Evolutionary conservation across 2,113 vertebrate species (phyloP).

Genomic region (Dicaeum eximium): DNA sequence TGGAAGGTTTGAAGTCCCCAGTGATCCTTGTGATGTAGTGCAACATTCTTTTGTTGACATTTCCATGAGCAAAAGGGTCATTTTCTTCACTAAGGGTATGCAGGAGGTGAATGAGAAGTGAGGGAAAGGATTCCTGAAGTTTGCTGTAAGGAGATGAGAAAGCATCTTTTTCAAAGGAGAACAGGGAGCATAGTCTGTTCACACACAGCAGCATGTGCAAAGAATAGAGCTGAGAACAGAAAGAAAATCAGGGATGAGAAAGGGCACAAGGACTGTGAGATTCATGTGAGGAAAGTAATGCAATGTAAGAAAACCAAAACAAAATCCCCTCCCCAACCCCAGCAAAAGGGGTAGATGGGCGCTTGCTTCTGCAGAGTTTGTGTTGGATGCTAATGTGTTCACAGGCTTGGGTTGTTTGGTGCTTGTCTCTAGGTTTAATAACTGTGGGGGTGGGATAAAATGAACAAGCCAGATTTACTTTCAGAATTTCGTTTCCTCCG

Average conservation of each 20-base stretch:
- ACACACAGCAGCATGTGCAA: neutral
- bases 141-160: neutral
- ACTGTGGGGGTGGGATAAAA: neutral
- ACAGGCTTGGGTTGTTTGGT: neutral
- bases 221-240: neutral
- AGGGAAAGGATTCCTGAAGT: neutral
- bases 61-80: neutral
- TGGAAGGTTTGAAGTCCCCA: neutral
- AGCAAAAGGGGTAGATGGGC: neutral
- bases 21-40: neutral
- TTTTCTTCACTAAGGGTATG: neutral
- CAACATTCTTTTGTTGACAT: neutral
- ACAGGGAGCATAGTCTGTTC: neutral
- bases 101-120: neutral
- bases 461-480: neutral
- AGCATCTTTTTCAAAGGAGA: neutral
- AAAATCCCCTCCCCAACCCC: neutral
- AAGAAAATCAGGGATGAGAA: neutral
- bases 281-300: neutral
- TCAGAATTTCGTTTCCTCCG: neutral
- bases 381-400: neutral
- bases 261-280: neutral
- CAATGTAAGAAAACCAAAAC: neutral
- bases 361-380: neutral
- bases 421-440: neutral